These are phyloP conservation scores for Odocoileus hemionus DNA, from an alignment of 2,113 vertebrate genomes.

Conservation along the genomic window DNA sequence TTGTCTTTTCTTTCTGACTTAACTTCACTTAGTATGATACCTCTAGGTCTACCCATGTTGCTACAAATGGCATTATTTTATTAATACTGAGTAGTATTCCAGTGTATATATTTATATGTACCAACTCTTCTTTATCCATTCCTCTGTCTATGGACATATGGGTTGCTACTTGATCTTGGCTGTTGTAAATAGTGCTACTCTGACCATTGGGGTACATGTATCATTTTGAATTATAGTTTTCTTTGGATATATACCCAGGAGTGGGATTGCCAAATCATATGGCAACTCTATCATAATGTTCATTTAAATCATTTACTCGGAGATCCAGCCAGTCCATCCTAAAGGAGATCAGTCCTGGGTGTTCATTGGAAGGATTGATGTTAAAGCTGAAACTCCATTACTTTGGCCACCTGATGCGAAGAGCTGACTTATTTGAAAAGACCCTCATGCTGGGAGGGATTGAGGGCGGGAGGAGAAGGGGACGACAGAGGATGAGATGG, in stretches of 20 bases:
- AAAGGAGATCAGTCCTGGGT: too few relatives aligned
- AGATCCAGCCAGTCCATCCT: too few relatives aligned
- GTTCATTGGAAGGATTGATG: too few relatives aligned
- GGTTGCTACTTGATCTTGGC: background rate
- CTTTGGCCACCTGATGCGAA: too few relatives aligned
- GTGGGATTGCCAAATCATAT: background rate
- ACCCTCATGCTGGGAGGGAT: too few relatives aligned
- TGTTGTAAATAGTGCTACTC: background rate
- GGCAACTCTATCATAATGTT: background rate
- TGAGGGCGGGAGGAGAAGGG: too few relatives aligned
- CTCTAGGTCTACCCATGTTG: background rate
- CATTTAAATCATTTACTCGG: background rate
- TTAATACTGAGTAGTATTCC: background rate
- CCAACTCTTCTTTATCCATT: background rate
- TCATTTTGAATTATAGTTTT: background rate
- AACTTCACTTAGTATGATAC: background rate
- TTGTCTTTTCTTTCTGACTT: background rate
- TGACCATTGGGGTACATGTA: background rate
- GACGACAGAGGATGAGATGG: too few relatives aligned
- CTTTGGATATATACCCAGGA: background rate
- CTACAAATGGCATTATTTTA: background rate
- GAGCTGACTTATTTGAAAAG: too few relatives aligned
- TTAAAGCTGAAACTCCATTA: too few relatives aligned
- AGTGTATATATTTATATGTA: background rate
- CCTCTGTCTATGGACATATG: background rate